A percentile compares a stretch with the other conserved stretches of the same genome.
Conservation (phyloP, 2,797 vertebrate species). For the Hephaestus fuliginosus region DNA sequence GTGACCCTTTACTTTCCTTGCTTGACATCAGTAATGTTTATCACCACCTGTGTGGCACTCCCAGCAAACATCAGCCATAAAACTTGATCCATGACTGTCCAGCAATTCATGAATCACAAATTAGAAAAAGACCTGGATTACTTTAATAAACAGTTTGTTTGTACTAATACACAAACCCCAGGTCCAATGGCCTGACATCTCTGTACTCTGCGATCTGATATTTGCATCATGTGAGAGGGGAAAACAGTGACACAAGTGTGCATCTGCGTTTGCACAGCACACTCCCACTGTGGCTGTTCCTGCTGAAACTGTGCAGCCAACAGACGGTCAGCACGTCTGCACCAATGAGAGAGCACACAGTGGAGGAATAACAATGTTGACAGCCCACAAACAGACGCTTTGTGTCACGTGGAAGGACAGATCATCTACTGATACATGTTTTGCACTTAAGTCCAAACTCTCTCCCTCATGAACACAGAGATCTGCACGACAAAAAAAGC, state of each 20-base stretch:
- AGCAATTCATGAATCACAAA: not conserved
- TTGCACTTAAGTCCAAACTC: accelerated
- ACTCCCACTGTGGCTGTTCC: conserved; percentile 10
- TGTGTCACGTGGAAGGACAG: not conserved
- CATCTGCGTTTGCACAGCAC: not conserved
- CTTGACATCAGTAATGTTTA: not conserved
- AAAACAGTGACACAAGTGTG: too few species aligned
- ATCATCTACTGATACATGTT: not conserved
- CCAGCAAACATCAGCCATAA: too few species aligned
- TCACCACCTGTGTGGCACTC: too few species aligned
- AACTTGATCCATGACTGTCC: not conserved
- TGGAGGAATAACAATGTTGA: conserved; percentile 34
- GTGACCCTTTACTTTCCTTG: not conserved
- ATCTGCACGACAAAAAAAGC: not conserved
- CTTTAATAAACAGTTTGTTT: not conserved
- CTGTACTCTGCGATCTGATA: not conserved
- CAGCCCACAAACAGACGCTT: conserved; percentile 1
- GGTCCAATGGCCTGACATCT: not conserved
- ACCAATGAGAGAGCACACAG: conserved; percentile 45
- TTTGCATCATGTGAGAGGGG: not conserved
- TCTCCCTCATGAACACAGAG: not conserved
- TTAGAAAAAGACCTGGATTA: too few species aligned
- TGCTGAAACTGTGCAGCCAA: conserved; percentile 46
- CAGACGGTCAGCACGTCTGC: conserved; percentile 33
- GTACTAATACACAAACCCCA: not conserved